Base-by-base conservation (phyloP, 1,140 invertebrate species). In the Daktulosphaira vitifoliae region DNA sequence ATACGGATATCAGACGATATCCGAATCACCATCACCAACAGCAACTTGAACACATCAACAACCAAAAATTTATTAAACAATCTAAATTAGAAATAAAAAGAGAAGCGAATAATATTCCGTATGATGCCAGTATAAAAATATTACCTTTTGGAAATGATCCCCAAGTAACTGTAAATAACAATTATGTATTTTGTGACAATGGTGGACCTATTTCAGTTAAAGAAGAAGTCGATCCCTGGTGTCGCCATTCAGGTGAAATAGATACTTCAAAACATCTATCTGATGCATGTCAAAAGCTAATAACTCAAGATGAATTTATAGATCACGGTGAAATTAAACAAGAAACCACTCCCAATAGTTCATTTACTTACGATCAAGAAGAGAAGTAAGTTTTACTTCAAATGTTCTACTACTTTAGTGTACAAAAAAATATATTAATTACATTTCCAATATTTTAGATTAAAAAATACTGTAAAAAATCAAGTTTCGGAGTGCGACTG, bases 401-500 rank as follows among this genome's bases (percentile, higher is more conserved):
- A 23, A n/a, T n/a, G n/a, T n/a, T 23, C n/a, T 51, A 20, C 49
- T 18, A 23, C 42, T 15, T 26, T 26, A 20, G 9, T 65, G 38
- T 20, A 22, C 3, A 29, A 20, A 49, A 1, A 18, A 48, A 29
- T 33, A 20, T 26, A 15, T 29, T 65, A 11, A 6, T 33, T 5
- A 33, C 29, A 11, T 33, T 6, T 33, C 5, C 5, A 20, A 23
- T 50, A 38, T 62, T 69, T 20, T 42, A 81, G 79, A 70, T 72
- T 85, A 68, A 81, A 82, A 74, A 85, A 81, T 71, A 85, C 85
- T 74, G 78, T 84, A 25, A 81, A 85, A 75, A 84, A 84, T 18
- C 87, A 90, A 79, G 86, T 89, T 54, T 88, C 89, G 6, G 82
- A 85, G 70, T 92, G 89, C 74, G 83, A 86, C 72, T 92, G 89